Evolutionary conservation across 1,140 invertebrate genomes (phyloP), one percentile per base, ranked within the genome.

Genomic region (Diachasma alloeum): DNA sequence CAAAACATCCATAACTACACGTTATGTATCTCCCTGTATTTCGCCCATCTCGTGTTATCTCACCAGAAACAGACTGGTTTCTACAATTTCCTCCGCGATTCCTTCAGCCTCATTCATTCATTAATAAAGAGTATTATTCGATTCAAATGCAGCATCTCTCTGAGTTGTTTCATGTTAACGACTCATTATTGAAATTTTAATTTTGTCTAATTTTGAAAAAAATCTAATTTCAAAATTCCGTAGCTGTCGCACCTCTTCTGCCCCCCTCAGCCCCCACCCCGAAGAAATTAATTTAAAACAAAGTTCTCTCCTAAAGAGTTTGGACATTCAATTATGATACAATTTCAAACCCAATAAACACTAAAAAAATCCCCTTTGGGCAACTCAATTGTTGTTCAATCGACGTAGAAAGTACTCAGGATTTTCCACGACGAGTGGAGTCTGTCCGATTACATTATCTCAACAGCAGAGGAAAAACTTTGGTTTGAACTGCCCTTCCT

Each of bases 401-500:
- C 66, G 63, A 48, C n/a, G 39, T 42, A 19, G 63, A 74, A 74
- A 67, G 42, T 42, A 42, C 39, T 42, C 39, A 42, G 15, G 31
- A 44, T n/a, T n/a, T 46, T 17, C 22, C 17, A 46, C 24, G 24
- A 74, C 10, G 42, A 67, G 15, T 37, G 66, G 66, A 44, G 24
- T 22, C 31, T 44, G 22, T 68, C 44, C 66, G 73, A 74, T 74
- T 74, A 66, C 37, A 74, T 74, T 68, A 74, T 74, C 63, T 37
- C 24, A 66, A 68, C 59, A 67, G 66, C n/a, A 39, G 48, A 74
- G 48, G 31, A 74, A 56, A 56, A 56, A 22, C 19, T 56, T 56
- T 22, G 48, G 48, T 56, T 56, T 56, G 48, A 19, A 56, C 48
- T 56, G 48, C 15, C 48, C 48, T 56, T 56, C 48, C 48, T 24